Percentiles rank a stretch among this genome's conserved stretches.
Evolutionary conservation across 2,113 vertebrate genomes (phyloP).

Genomic region (Cisticola juncidis): DNA sequence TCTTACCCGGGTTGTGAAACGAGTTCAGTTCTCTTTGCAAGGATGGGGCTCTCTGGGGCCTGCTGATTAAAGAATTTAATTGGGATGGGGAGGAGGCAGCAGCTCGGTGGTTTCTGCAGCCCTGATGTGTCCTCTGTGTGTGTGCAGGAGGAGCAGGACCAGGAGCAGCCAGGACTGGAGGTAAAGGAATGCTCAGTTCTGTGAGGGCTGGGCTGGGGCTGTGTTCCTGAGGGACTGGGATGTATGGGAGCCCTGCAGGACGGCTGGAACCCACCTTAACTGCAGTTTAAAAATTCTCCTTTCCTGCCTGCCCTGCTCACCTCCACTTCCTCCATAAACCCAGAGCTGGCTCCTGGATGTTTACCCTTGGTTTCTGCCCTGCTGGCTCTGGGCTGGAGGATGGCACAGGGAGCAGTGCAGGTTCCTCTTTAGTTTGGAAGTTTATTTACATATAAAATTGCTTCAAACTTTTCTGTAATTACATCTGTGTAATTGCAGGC

Average conservation of each 20-base stretch:
- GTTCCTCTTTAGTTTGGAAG: background rate
- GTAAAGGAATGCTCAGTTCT: constrained; percentile 69
- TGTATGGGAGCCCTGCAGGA: background rate
- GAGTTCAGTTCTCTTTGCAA: background rate
- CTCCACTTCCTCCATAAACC: accelerated
- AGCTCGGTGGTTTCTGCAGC: background rate
- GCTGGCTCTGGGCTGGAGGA: background rate
- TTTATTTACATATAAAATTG: background rate
- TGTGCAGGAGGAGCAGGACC: constrained; percentile 86
- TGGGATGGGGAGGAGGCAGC: background rate
- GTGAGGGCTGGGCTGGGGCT: accelerated
- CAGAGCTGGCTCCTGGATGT: background rate
- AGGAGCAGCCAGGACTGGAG: constrained; percentile 87
- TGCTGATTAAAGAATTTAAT: accelerated
- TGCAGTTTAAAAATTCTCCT: background rate
- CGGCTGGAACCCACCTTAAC: background rate
- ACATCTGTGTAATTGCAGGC: background rate
- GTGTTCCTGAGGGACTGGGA: background rate
- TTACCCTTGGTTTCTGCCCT: background rate
- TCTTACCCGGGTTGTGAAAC: background rate
- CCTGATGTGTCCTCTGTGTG: background rate
- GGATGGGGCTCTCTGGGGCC: background rate
- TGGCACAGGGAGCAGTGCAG: background rate
- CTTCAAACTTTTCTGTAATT: background rate
- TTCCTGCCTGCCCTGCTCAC: background rate